Base-by-base conservation (phyloP, 2,113 vertebrate species). In the Pionites leucogaster region DNA sequence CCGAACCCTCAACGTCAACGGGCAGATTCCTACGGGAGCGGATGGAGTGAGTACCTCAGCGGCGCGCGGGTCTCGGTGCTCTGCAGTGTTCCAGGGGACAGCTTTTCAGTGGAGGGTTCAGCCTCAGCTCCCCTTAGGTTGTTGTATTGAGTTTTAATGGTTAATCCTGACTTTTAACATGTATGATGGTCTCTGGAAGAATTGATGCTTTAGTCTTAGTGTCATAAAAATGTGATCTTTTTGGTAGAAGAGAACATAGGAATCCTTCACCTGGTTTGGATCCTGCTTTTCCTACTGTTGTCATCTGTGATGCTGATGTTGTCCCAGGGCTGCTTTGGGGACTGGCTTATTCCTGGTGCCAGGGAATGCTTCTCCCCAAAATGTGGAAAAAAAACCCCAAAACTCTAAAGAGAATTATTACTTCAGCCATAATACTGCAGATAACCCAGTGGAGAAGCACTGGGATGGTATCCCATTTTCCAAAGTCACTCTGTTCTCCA, bases 1-100 rank as follows among this genome's bases (percentile, higher is more conserved):
- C 97, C 98, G 99, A 41, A 98, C 99, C 3, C 98, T 98, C 68
- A 99, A 97, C 97, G 95, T 99, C 98, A 99, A 99, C 10, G 99
- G 99, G 50, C 99, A 99, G 97, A 95, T 99, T 46, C 99, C 98
- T 72, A 97, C 98, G 5, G 98, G 98, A 90, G 97, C 95, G 10
- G 99, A 99, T 46, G 98, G 98, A 98, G 99, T 99, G 98, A 99
- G 99, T 99, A 98, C 93, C 96, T 46, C 2, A 4, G 17, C 0
- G 11, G 39, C 23, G 1, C 0, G 53, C 0, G 63, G 86, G 10
- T 6, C 62, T 13, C 13, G 1, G 39, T 23, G 39, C 72, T 20
- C 69, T 41, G 72, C 41, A 2, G 29, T 31, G 12, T 13, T 25
- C 81, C 71, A 1, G 5, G 70, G 71, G 64, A 6, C 3, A 9